phyloP scores from a whole-genome alignment of 2,113 vertebrate genomes.

The Marmota flaviventris region DNA sequence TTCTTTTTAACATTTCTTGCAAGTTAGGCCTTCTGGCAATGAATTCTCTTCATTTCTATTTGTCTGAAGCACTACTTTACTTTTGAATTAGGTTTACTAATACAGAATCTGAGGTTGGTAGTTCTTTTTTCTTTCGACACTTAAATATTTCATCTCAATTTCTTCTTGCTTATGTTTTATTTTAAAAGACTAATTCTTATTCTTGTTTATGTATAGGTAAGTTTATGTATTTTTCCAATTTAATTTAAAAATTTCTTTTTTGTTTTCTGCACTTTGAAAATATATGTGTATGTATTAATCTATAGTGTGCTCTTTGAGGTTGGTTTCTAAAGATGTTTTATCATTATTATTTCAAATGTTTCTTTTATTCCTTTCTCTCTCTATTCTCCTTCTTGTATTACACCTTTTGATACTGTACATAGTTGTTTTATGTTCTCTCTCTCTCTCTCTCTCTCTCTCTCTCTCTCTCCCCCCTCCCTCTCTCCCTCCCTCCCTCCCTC shows the following conservation, averaged over 20 bases:
- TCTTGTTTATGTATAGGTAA: background rate
- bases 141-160: background rate
- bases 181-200: background rate
- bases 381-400: background rate
- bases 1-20: background rate
- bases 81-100: background rate
- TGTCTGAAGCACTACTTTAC: background rate
- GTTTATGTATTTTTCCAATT: background rate
- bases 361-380: background rate
- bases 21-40: background rate
- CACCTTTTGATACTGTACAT: background rate
- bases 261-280: slow-evolving; percentile 4
- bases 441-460: background rate
- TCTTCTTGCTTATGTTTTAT: background rate
- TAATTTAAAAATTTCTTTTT: background rate
- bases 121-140: background rate
- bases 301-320: background rate
- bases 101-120: background rate
- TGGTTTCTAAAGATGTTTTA: background rate
- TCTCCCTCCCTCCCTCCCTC: background rate
- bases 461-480: background rate
- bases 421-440: background rate
- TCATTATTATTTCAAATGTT: background rate
- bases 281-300: too few relatives aligned
- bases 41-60: background rate